Percentiles rank a stretch among this genome's conserved stretches.
Evolutionary conservation across 2,797 vertebrate species (phyloP).

Genomic region (Siniperca scherzeri): DNA sequence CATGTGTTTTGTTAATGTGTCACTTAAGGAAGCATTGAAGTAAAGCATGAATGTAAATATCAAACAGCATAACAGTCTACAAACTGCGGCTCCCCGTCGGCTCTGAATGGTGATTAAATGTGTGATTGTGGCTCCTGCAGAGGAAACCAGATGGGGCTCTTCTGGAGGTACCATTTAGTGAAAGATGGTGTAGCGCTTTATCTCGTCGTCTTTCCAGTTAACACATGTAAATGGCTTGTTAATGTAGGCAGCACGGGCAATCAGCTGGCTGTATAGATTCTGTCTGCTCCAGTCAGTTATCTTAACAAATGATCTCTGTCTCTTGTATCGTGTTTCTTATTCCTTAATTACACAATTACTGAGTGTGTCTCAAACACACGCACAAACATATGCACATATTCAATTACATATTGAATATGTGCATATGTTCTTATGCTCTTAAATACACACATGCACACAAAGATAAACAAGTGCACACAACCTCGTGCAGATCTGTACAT

Average conservation of each 20-base stretch:
- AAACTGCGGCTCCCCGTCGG: neutral
- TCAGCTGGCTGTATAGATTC: constrained; percentile 32
- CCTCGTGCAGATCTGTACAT: neutral
- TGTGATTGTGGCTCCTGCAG: constrained; percentile 30
- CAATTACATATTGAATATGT: neutral
- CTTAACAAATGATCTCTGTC: constrained; percentile 33
- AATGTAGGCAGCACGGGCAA: constrained; percentile 20
- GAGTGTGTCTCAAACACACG: neutral
- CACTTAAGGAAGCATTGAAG: constrained; percentile 9
- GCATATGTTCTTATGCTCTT: too few species aligned
- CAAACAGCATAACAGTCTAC: constrained; percentile 1
- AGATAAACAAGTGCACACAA: neutral
- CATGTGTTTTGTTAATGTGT: neutral
- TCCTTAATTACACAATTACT: constrained; percentile 57
- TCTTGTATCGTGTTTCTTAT: constrained; percentile 4
- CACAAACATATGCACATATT: neutral
- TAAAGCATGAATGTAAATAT: constrained; percentile 33
- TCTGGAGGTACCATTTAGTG: constrained; percentile 23
- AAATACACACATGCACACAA: neutral
- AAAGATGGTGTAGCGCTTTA: constrained; percentile 23
- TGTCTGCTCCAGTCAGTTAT: constrained; percentile 31
- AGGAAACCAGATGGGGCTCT: constrained; percentile 33
- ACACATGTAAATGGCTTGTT: constrained; percentile 52
- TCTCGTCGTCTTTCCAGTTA: constrained; percentile 38
- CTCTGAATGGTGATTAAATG: constrained; percentile 35